Evolutionary conservation across 2,113 vertebrate genomes (phyloP).

Genomic region (Oriolus oriolus): DNA sequence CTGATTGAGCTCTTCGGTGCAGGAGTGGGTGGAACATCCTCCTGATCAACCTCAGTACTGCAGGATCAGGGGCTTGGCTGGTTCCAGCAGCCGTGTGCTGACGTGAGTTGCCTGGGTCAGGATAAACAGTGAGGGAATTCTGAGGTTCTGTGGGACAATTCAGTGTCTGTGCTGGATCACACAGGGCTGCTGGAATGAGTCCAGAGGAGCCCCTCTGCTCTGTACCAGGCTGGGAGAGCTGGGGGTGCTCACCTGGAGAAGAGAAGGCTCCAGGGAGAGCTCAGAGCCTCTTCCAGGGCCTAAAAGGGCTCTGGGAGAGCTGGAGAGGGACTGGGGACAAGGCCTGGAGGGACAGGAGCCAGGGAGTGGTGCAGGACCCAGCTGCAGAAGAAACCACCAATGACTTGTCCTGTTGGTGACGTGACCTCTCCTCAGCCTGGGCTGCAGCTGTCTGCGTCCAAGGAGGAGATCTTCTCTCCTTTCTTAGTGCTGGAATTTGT

Average conservation of each 20-base stretch:
- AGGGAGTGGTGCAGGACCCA: background rate
- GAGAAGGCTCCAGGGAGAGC: background rate
- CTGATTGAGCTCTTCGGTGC: background rate
- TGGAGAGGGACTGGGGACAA: background rate
- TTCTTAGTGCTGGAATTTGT: background rate
- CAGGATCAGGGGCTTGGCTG: background rate
- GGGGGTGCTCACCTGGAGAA: rapidly evolving
- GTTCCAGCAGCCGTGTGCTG: background rate
- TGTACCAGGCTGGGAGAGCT: background rate
- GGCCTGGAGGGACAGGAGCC: rapidly evolving
- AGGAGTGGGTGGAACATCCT: background rate
- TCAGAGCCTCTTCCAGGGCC: rapidly evolving
- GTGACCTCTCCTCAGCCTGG: background rate
- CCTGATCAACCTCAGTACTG: background rate
- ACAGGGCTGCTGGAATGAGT: background rate
- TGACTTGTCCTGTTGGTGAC: background rate
- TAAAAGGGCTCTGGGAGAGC: background rate
- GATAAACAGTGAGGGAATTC: background rate
- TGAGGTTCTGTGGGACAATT: background rate
- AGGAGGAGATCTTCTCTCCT: background rate
- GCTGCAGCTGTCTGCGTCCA: background rate
- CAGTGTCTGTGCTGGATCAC: background rate
- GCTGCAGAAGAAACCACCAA: background rate
- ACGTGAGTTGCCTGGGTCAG: background rate
- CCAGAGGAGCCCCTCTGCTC: background rate